Conservation (phyloP, 2,797 vertebrate genomes). For the Lepus townsendii region DNA sequence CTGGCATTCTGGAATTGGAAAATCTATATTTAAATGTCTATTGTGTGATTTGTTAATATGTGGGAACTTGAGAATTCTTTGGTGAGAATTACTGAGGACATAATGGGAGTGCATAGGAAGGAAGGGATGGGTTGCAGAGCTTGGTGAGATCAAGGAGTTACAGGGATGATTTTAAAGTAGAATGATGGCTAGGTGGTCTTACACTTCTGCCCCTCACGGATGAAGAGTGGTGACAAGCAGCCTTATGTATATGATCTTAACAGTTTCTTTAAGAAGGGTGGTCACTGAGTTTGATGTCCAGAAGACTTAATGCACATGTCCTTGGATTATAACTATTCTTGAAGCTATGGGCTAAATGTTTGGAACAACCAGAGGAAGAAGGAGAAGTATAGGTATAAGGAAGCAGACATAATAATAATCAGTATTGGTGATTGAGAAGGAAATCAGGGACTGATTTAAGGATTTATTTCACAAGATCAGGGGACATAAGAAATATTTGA, state of each 20-base stretch:
- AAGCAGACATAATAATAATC: background rate
- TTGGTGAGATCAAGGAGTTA: background rate
- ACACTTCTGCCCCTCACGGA: background rate
- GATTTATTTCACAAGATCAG: background rate
- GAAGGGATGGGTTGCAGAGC: background rate
- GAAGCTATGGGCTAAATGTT: background rate
- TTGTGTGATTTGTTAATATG: background rate
- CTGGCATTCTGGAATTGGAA: background rate
- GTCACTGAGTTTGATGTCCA: background rate
- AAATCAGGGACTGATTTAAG: background rate
- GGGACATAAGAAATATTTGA: background rate
- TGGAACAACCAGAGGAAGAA: background rate
- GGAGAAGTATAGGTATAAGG: background rate
- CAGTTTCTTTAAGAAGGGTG: background rate
- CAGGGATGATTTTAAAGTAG: background rate
- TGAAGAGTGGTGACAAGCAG: background rate
- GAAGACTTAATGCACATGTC: background rate
- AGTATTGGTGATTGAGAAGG: background rate
- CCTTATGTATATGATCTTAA: background rate
- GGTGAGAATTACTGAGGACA: background rate
- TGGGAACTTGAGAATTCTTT: background rate
- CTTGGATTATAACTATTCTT: background rate
- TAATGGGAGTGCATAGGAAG: background rate
- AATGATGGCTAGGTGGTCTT: too few species aligned
- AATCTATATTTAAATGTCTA: background rate